Conservation (phyloP, 1,140 invertebrate species). For the Procambarus virginalis region DNA sequence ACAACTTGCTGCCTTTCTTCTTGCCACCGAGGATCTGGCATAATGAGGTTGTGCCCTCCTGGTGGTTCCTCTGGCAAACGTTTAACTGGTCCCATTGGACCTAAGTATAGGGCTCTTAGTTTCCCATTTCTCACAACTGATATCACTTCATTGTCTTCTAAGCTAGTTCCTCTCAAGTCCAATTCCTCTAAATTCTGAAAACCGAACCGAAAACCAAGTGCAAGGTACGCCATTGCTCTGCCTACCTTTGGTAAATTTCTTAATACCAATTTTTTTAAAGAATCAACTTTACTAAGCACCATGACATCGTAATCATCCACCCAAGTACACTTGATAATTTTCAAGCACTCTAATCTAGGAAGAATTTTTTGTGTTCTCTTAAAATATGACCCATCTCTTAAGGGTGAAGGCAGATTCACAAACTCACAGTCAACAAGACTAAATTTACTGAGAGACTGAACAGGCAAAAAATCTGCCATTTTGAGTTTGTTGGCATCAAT, state of each 20-base stretch:
- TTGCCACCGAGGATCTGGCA: constrained; percentile 62
- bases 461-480: constrained; percentile 50
- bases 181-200: constrained; percentile 67
- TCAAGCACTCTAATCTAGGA: constrained; percentile 48
- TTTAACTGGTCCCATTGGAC: constrained; percentile 67
- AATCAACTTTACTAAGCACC: constrained; percentile 68
- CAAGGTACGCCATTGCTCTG: constrained; percentile 65
- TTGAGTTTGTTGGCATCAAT: constrained; percentile 67
- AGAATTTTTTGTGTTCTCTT: constrained; percentile 60
- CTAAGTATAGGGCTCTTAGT: constrained; percentile 59
- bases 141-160: constrained; percentile 64
- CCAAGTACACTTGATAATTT: constrained; percentile 63
- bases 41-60: constrained; percentile 60
- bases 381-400: constrained; percentile 68
- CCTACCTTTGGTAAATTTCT: constrained; percentile 62
- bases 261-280: constrained; percentile 58
- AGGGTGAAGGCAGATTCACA: constrained; percentile 59
- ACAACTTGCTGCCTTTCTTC: constrained; percentile 69
- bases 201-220: constrained; percentile 69
- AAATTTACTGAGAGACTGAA: constrained; percentile 57
- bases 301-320: constrained; percentile 70
- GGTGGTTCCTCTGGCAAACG: constrained; percentile 33
- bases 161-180: constrained; percentile 67
- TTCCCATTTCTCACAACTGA: constrained; percentile 67
- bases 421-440: constrained; percentile 65